These are phyloP conservation scores for Catajapyx aquilonaris DNA, from an alignment of 1,140 invertebrate genomes.

Conservation along the genomic window DNA sequence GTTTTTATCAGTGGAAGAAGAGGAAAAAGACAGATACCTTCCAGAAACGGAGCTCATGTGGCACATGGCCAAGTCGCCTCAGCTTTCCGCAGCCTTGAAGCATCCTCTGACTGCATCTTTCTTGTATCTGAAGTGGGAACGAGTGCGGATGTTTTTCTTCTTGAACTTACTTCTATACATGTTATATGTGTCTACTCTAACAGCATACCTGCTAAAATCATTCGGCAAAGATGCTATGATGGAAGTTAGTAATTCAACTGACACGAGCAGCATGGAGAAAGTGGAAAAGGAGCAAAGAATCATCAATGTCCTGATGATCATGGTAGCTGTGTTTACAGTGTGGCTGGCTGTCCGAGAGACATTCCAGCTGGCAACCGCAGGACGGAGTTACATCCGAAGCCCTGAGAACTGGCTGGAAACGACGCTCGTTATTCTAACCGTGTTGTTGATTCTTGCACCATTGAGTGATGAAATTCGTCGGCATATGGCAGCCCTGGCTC, in stretches of 20 bases:
- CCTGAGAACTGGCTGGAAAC: slow-evolving; percentile 28
- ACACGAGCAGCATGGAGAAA: not conserved
- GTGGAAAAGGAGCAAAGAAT: not conserved
- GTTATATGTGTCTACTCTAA: slow-evolving; percentile 39
- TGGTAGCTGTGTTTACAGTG: slow-evolving; percentile 29
- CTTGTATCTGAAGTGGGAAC: slow-evolving; percentile 59
- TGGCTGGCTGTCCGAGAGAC: slow-evolving; percentile 33
- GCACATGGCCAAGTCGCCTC: slow-evolving; percentile 37
- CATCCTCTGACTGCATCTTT: slow-evolving; percentile 62
- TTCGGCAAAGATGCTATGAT: slow-evolving; percentile 18
- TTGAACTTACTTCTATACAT: slow-evolving; percentile 47
- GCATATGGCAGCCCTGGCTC: not conserved
- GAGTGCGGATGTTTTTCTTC: slow-evolving; percentile 46
- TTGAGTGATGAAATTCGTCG: not conserved
- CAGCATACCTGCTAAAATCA: slow-evolving; percentile 37
- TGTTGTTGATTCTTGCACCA: not conserved
- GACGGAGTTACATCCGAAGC: slow-evolving; percentile 34
- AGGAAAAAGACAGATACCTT: slow-evolving; percentile 7
- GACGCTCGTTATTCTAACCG: not conserved
- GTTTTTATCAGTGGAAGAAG: not conserved
- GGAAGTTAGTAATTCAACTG: not conserved
- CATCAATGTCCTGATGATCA: slow-evolving; percentile 12
- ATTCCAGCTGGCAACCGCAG: slow-evolving; percentile 41
- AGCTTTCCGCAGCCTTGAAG: slow-evolving; percentile 39
- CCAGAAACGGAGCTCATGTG: slow-evolving; percentile 36